Evolutionary conservation across 2,888 invertebrate species (phyloP).

Genomic region (Brenthis hecate): DNA sequence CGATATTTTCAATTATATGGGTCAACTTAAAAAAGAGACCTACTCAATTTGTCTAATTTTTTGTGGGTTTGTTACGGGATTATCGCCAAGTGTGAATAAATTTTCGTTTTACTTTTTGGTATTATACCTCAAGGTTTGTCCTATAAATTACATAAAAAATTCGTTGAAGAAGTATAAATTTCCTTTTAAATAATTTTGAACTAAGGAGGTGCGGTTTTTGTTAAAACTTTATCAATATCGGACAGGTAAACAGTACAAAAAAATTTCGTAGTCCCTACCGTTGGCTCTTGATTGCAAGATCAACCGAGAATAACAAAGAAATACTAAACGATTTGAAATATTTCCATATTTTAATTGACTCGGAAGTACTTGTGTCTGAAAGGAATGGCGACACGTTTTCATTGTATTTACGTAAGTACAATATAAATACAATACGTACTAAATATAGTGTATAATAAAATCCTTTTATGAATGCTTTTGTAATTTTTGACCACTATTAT

Average conservation of each 20-base stretch:
- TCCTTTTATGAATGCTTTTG: too few species aligned
- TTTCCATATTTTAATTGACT: slow-evolving; percentile 53
- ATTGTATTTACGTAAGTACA: slow-evolving; percentile 4
- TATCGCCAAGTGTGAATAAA: neutral
- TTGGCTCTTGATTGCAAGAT: slow-evolving; percentile 56
- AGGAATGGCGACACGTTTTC: neutral
- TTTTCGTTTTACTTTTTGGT: too few species aligned
- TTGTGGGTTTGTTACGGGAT: neutral
- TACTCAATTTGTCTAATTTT: neutral
- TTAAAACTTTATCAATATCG: too few species aligned
- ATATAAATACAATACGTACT: neutral
- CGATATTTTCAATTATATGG: too few species aligned
- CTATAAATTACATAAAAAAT: neutral
- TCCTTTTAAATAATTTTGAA: neutral
- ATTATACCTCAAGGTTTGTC: too few species aligned
- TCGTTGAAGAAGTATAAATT: slow-evolving; percentile 19
- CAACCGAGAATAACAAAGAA: slow-evolving; percentile 27
- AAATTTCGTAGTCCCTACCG: slow-evolving; percentile 54
- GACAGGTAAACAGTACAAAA: slow-evolving; percentile 50
- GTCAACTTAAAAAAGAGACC: neutral
- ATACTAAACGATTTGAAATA: slow-evolving; percentile 43
- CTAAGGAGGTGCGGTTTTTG: too few species aligned
- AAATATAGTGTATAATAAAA: too few species aligned
- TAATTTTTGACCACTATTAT: too few species aligned
- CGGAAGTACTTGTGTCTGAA: slow-evolving; percentile 48